These are phyloP conservation scores for Homarus americanus DNA, from an alignment of 1,140 invertebrate species.

Conservation along the genomic window DNA sequence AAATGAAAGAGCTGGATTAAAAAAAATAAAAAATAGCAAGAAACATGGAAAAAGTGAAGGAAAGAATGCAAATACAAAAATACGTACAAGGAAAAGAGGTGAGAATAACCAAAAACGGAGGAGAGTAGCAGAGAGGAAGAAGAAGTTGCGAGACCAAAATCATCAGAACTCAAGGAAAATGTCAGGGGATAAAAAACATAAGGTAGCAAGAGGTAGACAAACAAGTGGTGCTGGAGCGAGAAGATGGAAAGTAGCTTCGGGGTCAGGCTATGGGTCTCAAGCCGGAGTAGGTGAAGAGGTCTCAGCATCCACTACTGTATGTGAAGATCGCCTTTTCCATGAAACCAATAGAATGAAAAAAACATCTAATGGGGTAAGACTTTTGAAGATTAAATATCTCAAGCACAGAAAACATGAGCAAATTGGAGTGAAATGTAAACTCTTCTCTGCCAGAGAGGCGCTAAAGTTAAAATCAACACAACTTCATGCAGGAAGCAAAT, in stretches of 20 bases:
- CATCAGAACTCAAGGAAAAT: not conserved
- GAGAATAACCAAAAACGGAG: not conserved
- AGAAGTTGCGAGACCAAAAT: conserved; percentile 8
- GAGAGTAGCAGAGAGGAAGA: not conserved
- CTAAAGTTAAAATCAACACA: not conserved
- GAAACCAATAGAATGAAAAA: not conserved
- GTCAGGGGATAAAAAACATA: not conserved
- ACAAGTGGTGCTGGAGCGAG: not conserved
- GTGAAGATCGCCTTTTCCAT: not conserved
- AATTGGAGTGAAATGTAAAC: conserved; percentile 6
- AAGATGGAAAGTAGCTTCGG: not conserved
- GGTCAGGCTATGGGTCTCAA: not conserved
- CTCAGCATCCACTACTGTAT: not conserved
- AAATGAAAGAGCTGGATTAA: not conserved
- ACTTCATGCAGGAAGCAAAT: not conserved
- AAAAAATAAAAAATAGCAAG: not conserved
- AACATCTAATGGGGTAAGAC: not conserved
- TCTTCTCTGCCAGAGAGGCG: conserved; percentile 5
- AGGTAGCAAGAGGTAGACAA: not conserved
- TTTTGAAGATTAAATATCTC: not conserved
- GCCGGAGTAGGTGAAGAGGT: not conserved
- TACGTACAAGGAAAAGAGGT: not conserved
- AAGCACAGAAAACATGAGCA: conserved; percentile 13
- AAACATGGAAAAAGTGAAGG: not conserved
- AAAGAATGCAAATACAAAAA: not conserved